Evolutionary conservation across 92 coral and sea anemone genomes (phyloP), one percentile per base, ranked within the genome.

Genomic region (Meandrina meandrites): DNA sequence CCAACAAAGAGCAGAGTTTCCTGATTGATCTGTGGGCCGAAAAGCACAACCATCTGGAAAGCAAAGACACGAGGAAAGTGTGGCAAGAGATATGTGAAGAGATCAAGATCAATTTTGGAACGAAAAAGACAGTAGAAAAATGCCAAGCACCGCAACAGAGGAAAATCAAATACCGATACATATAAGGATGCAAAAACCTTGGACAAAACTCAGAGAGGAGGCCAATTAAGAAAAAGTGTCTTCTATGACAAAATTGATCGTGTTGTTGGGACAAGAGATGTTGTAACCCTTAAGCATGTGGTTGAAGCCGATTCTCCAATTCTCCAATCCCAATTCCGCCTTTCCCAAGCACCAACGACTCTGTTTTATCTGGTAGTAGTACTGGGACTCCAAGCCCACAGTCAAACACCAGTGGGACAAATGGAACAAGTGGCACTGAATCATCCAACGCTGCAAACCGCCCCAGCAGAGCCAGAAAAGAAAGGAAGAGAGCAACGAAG

Each of bases 231-330:
- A 42, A 75, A 75, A 53, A 53, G 21, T 14, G 48, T 69, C 30
- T 87, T 87, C 70, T 87, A 80, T 74, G 86, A 87, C 80, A 72
- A 80, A 85, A 85, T 84, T 19, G 86, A 89, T 47, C 76, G 51
- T 30, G 89, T 89, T 79, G 89, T 89, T 79, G 86, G 89, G 28
- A 71, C 79, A 45, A 83, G 91, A 67, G 85, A 89, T 84, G 79
- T 83, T 50, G 84, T 36, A 2, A 77, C 88, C 86, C 51, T 88
- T 18, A 76, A 82, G 66, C 88, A 88, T 42, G 88, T 82, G 32
- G 87, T 82, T n/a, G 51, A 83, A 27, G 83, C 91, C 76, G 84
- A 85, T 13, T 4, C 64, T 50, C 74, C 28, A 27, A 18, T 74
- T 31, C 42, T 50, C 75, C 81, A 34, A 85, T 40, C 35, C 74